phyloP scores from a whole-genome alignment of 2,113 vertebrate species.

The Mus musculus region DNA sequence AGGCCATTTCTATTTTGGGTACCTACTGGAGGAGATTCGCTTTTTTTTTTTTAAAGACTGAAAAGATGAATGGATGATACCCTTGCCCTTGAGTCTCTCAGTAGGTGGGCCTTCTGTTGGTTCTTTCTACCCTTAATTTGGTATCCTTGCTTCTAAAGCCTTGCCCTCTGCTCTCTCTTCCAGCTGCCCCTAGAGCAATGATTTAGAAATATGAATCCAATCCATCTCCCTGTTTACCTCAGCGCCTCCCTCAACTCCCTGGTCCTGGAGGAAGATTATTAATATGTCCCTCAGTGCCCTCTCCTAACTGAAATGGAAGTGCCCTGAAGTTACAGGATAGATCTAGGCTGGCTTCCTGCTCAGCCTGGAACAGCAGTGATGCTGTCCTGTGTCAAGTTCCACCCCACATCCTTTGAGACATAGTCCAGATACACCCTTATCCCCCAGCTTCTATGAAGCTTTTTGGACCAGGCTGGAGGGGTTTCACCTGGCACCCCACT shows the following conservation, averaged over 20 bases:
- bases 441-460: background rate
- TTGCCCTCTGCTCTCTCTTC: conserved; percentile 27
- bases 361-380: fast-evolving
- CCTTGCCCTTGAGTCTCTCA: conserved; percentile 52
- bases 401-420: background rate
- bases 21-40: background rate
- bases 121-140: background rate
- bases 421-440: background rate
- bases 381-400: background rate
- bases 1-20: conserved; percentile 67
- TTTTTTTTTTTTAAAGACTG: background rate
- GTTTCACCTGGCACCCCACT: background rate
- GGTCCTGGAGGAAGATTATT: background rate
- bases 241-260: background rate
- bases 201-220: background rate
- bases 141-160: background rate
- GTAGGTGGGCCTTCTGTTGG: background rate
- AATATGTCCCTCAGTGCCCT: background rate
- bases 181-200: background rate
- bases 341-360: background rate
- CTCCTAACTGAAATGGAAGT: background rate
- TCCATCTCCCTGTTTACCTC: background rate
- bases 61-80: conserved; percentile 29
- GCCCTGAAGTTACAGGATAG: background rate
- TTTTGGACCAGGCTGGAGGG: background rate